Evolutionary conservation across 2,888 invertebrate genomes (phyloP), one percentile per base, ranked within the genome.

Genomic region (Phania funesta): DNA sequence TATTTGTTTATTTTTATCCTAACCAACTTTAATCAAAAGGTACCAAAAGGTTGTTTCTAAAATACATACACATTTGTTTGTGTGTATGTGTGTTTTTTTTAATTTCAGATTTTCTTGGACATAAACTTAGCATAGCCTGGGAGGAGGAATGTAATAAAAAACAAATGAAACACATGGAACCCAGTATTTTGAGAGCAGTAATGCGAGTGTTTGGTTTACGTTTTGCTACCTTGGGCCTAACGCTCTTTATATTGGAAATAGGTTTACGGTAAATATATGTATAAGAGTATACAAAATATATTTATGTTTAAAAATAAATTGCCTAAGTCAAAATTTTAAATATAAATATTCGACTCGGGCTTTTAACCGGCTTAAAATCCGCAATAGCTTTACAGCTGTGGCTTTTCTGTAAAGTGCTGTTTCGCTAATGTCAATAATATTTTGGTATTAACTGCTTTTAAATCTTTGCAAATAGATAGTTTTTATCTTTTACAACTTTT

Each of bases 181-280:
- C 94, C 0, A 89, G 86, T 65, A 84, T 91, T 68, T 2, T 89
- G 1, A 85, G 70, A 32, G 90, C 88, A 8, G 77, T 94, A 41
- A 76, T 93, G 22, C 91, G 90, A 82, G 94, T 94, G 4, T 95
- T 94, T 86, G 94, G 94, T 0, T 91, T 90, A 68, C 89, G 92
- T 44, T 92, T 94, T 82, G 90, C 93, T 87, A 83, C 92, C 1
- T 92, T 93, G 64, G 95, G 94, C 70, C 85, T 93, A 18, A 90
- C 93, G 1, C 87, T 94, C 32, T 91, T 92, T 22, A 56, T 93
- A 62, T 91, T 93, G 88, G 94, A 94, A 88, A 92, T 94, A 85
- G 92, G 93, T 20, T 92, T 94, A 81, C 92, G 89, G 91, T 90
- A 77, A 87, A 83, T 85, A 41, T 48, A 18, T 16, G 6, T 9